These are phyloP conservation scores for Aptenodytes patagonicus DNA, from an alignment of 2,113 vertebrate genomes.

Conservation along the genomic window DNA sequence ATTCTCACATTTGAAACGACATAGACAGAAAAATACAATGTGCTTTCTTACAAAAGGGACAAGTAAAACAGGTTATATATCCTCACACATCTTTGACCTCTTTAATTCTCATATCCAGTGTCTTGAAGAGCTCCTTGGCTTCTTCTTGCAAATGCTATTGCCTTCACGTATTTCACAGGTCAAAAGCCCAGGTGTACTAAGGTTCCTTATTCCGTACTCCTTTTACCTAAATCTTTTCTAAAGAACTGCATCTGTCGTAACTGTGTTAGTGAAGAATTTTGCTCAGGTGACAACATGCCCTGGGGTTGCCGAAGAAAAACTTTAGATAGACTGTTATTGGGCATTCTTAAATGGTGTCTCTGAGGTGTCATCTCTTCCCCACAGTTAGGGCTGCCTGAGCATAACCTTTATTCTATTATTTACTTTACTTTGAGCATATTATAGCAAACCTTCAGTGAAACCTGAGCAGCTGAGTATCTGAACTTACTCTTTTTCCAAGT, in stretches of 20 bases:
- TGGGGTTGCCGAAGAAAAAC: neutral
- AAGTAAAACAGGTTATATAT: neutral
- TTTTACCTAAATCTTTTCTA: neutral
- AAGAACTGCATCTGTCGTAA: neutral
- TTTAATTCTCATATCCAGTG: neutral
- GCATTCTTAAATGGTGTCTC: neutral
- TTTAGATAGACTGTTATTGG: neutral
- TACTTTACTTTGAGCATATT: neutral
- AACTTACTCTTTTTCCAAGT: neutral
- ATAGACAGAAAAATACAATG: neutral
- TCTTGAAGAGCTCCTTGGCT: neutral
- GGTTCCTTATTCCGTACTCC: neutral
- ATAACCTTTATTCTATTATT: neutral
- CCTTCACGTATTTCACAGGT: neutral
- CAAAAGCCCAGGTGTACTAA: neutral
- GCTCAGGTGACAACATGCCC: neutral
- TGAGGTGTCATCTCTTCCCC: neutral
- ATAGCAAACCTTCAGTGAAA: neutral
- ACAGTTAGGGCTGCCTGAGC: neutral
- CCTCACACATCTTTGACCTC: neutral
- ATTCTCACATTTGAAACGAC: neutral
- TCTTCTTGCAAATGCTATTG: neutral
- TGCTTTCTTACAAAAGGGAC: neutral
- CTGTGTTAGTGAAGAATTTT: neutral
- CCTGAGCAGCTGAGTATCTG: neutral